These are phyloP conservation scores for Luperina testacea DNA, from an alignment of 2,888 invertebrate genomes.

Conservation along the genomic window DNA sequence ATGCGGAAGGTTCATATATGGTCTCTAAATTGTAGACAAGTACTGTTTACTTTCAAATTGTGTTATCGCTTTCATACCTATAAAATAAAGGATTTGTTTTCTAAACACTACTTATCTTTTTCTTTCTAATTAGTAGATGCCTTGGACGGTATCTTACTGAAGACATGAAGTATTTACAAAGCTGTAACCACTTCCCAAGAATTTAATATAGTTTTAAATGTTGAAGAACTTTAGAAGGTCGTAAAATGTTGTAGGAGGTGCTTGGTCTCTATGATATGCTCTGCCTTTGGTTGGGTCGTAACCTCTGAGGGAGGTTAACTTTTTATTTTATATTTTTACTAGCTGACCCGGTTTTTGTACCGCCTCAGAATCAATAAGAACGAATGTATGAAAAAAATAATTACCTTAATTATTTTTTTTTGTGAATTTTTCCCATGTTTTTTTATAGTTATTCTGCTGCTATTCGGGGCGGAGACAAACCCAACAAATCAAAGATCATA, in stretches of 20 bases:
- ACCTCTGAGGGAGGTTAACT: conserved; percentile 22
- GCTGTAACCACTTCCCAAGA: conserved; percentile 29
- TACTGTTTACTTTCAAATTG: no score
- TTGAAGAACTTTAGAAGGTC: conserved; percentile 51
- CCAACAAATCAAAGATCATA: no score
- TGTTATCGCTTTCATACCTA: no score
- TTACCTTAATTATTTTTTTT: no score
- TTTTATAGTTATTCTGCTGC: no score
- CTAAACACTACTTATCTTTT: neutral
- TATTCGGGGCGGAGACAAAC: no score
- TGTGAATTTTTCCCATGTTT: no score
- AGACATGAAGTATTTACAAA: conserved; percentile 8
- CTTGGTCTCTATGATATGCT: conserved; percentile 39
- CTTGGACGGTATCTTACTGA: neutral
- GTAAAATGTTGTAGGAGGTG: conserved; percentile 45
- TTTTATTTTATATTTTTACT: conserved; percentile 47
- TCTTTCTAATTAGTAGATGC: neutral
- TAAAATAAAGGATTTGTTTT: neutral
- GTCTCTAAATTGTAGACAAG: no score
- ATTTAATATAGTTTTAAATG: conserved; percentile 59
- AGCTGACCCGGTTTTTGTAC: no score
- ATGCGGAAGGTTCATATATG: neutral
- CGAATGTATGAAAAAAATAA: no score
- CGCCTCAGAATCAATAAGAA: no score
- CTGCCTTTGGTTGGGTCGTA: conserved; percentile 39